Evolutionary conservation across 2,797 vertebrate species (phyloP), one percentile per base, ranked within the genome.

Genomic region (Takifugu rubripes): DNA sequence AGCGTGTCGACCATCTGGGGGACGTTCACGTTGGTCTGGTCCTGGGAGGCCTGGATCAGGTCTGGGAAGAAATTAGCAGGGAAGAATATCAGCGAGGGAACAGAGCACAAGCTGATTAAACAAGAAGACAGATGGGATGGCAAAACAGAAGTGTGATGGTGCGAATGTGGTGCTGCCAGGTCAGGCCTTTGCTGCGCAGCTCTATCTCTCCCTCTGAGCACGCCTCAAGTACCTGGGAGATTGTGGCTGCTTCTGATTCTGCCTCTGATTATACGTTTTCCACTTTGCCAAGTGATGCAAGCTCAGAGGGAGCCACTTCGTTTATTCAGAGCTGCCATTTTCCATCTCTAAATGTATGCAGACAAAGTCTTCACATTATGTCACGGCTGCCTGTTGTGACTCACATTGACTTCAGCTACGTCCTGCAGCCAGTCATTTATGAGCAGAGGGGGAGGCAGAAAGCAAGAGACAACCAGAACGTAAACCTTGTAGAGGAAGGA

Each of bases 1-100:
- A 99, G 91, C 0, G 95, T 98, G 83, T 99, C 97, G 0, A 95
- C 96, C 96, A 99, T 96, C 90, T 96, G 94, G 61, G 97, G 95
- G 75, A 99, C 92, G 70, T 97, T 99, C 65, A 98, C 97, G 0
- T 94, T 99, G 77, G 95, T 92, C 83, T 99, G 36, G 36, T 40
- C 97, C 66, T 97, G 95, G 60, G 96, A 97, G 68, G 96, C 96
- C 91, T 97, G 95, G 89, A 99, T 95, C 87, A 99, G 89, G 84
- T 92, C 97, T 99, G 78, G 31, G 50, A 72, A 42, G 42, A 24
- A 60, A 17, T 0, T 10, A 44, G 31, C 31, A 7, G 58, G 49
- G 52, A 15, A 64, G 31, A 44, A 68, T 47, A 52, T 77, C 61
- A 80, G 51, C 26, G 54, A 29, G 36, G 33, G 33, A 8, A 17